Evolutionary conservation across 2,113 vertebrate species (phyloP).

Genomic region (Erythrocercus mccallii): DNA sequence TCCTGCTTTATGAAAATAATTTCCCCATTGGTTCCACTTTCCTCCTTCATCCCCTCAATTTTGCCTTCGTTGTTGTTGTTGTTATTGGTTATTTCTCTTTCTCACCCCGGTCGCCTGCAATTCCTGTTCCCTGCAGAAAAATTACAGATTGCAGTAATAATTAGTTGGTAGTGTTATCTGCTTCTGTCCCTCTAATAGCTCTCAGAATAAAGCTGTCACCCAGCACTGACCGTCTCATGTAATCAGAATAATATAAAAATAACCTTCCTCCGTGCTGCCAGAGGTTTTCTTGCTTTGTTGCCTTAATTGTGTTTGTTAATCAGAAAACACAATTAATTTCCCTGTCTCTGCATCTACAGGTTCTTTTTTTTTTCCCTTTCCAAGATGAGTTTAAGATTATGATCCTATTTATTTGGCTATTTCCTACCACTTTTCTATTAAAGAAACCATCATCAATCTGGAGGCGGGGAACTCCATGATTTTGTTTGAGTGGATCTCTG

Average conservation of each 20-base stretch:
- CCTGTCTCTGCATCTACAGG: background rate
- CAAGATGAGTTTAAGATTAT: background rate
- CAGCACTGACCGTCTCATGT: constrained; percentile 15
- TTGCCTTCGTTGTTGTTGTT: background rate
- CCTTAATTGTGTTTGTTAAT: constrained; percentile 75
- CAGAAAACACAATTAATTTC: constrained; percentile 69
- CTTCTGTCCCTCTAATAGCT: constrained; percentile 40
- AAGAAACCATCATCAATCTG: background rate
- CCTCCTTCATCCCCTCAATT: constrained; percentile 9
- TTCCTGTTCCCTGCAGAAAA: constrained; percentile 56
- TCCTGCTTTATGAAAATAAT: constrained; percentile 46
- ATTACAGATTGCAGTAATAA: constrained; percentile 49
- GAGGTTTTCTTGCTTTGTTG: constrained; percentile 40
- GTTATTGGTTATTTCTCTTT: background rate
- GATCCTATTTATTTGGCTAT: background rate
- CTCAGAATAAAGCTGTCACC: constrained; percentile 71
- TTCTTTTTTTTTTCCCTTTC: background rate
- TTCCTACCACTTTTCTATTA: background rate
- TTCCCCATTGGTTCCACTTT: constrained; percentile 43
- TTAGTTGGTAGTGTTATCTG: constrained; percentile 63
- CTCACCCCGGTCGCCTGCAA: background rate
- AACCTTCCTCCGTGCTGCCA: constrained; percentile 38
- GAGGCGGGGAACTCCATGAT: background rate
- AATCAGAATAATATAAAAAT: constrained; percentile 40
- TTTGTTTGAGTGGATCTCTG: background rate